Evolutionary conservation across 2,113 vertebrate species (phyloP), one percentile per base, ranked within the genome.

Genomic region (Pampusana beccarii): DNA sequence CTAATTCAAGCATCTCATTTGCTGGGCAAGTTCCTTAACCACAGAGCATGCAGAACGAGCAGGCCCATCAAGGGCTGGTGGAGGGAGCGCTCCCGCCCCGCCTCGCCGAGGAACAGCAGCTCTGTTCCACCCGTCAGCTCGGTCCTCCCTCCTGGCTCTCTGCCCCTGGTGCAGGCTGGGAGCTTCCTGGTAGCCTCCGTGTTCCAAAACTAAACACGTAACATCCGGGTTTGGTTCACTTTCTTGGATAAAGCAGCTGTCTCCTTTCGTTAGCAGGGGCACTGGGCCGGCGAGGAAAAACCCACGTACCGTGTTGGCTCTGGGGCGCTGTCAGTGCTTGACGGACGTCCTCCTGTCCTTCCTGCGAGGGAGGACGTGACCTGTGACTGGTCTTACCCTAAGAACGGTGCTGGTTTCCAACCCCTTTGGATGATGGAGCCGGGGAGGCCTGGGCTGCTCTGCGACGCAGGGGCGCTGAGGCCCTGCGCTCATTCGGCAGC

Each of bases 141-240:
- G 16, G 50, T 12, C 16, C 61, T 83, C 20, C 53, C 83, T 24
- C 1, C 11, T 14, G 36, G 14, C 16, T n/a, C 29, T 34, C 36
- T 24, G 46, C 56, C 64, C 25, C 7, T 7, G 0, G 7, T 4
- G 24, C 23, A 36, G 58, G 29, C 21, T 17, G 12, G 66, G 3
- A 3, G 1, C 44, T 50, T 46, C 50, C 34, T 0, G 0, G 24
- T 3, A 56, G n/a, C 36, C 53, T 26, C 38, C 1, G 1, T 9
- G 16, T 26, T 75, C 58, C 48, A 16, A 33, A 60, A 57, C 14
- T 10, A 15, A 15, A 16, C 1, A 4, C 0, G 1, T 2, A 51
- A 57, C 1, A 0, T 0, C 24, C 31, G 26, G 56, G 2, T 71
- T 38, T 54, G 40, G 24, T 57, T 92, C 50, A 10, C 28, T 36